These are phyloP conservation scores for Spheniscus mendiculus DNA, from an alignment of 2,113 vertebrate species.

Conservation along the genomic window DNA sequence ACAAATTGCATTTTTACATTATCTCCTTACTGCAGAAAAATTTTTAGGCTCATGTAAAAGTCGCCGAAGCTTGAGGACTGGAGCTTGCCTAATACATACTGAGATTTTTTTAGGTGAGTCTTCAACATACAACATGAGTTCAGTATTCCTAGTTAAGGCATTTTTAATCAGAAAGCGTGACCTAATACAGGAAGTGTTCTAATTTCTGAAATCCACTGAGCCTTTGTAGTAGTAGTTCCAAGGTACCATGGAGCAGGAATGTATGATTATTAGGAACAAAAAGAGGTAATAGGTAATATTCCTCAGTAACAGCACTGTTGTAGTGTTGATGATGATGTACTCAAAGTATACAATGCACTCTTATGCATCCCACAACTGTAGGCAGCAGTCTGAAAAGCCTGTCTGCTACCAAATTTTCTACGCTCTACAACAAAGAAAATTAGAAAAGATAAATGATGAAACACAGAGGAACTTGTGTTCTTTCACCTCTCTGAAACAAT, in stretches of 20 bases:
- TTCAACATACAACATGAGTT: background rate
- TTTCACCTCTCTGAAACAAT: background rate
- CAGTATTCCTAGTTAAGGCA: background rate
- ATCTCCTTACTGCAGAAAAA: background rate
- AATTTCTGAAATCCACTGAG: background rate
- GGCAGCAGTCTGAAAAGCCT: background rate
- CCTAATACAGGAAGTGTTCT: background rate
- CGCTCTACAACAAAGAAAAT: background rate
- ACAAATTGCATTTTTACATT: background rate
- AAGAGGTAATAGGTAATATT: background rate
- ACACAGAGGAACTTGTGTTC: background rate
- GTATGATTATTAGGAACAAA: background rate
- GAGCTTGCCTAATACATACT: background rate
- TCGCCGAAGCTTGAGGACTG: background rate
- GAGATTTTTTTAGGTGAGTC: background rate
- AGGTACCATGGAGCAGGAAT: background rate
- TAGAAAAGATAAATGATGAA: background rate
- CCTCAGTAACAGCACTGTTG: background rate
- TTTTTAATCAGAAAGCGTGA: background rate
- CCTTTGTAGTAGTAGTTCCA: background rate
- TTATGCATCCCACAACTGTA: background rate
- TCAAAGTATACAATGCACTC: background rate
- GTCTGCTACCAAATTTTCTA: background rate
- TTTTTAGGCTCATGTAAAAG: background rate
- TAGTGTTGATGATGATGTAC: background rate